A percentile compares a stretch with the other conserved stretches of the same genome.
Conservation (phyloP, 2,888 invertebrate genomes). For the Polymixis lichenea region DNA sequence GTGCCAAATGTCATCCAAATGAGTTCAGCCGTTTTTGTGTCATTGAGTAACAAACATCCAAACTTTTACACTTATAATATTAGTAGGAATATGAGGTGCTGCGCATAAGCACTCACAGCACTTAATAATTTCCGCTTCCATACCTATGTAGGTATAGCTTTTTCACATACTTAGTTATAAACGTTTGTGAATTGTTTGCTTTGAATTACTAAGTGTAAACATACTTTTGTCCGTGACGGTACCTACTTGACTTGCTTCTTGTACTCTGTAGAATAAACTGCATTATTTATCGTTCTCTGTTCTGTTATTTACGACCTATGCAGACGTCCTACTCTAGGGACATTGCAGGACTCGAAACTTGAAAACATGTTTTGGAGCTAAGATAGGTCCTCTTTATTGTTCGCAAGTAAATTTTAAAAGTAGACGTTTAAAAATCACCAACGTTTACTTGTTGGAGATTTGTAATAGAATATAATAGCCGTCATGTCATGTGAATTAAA, state of each 20-base stretch:
- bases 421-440: neutral
- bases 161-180: neutral
- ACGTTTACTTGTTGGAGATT: neutral
- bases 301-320: slow-evolving; percentile 50
- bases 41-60: too few species aligned
- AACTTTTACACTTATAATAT: too few species aligned
- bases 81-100: neutral
- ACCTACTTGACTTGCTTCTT: slow-evolving; percentile 33
- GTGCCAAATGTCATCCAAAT: too few species aligned
- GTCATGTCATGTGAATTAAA: too few species aligned
- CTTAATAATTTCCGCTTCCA: neutral
- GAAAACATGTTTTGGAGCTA: slow-evolving; percentile 8
- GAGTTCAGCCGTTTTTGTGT: too few species aligned
- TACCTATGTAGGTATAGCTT: neutral
- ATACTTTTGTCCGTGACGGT: slow-evolving; percentile 12
- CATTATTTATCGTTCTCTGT: slow-evolving; percentile 46
- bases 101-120: neutral
- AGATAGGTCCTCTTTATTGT: neutral
- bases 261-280: slow-evolving; percentile 30
- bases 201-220: neutral
- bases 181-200: neutral
- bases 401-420: too few species aligned
- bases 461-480: neutral
- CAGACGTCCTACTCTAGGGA: slow-evolving; percentile 19
- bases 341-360: slow-evolving; percentile 14